These are phyloP conservation scores for Galeruca laticollis DNA, from an alignment of 2,888 invertebrate species.

Conservation along the genomic window DNA sequence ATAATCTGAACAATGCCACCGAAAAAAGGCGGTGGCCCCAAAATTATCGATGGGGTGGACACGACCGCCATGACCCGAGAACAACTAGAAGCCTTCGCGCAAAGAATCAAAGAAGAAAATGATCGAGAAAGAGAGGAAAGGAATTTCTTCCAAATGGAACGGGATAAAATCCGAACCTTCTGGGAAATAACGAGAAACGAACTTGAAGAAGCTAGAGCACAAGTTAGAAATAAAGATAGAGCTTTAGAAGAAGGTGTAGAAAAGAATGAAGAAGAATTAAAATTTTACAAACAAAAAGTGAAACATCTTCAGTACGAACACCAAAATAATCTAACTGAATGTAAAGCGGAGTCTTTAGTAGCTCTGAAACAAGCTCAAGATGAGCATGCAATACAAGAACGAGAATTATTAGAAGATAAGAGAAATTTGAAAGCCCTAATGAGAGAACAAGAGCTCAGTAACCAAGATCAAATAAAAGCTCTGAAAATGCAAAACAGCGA, in stretches of 20 bases:
- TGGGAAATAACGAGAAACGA: conserved; percentile 96
- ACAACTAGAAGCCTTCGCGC: conserved; percentile 89
- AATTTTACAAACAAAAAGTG: conserved; percentile 91
- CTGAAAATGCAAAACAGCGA: conserved; percentile 72
- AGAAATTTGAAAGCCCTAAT: conserved; percentile 75
- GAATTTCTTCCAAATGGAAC: conserved; percentile 94
- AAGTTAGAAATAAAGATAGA: conserved; percentile 81
- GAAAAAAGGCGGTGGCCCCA: conserved; percentile 56
- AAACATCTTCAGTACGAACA: conserved; percentile 94
- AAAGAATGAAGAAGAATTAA: conserved; percentile 87
- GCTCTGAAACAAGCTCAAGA: conserved; percentile 87
- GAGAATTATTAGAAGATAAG: conserved; percentile 82
- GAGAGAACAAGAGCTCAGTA: conserved; percentile 77
- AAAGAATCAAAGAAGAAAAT: conserved; percentile 88
- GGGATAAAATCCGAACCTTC: conserved; percentile 93
- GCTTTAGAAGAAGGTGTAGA: conserved; percentile 91
- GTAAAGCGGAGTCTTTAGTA: conserved; percentile 86
- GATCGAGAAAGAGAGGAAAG: conserved; percentile 95
- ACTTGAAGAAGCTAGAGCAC: conserved; percentile 84
- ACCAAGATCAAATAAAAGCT: conserved; percentile 79
- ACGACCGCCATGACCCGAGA: conserved; percentile 94
- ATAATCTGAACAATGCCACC: conserved; percentile 52
- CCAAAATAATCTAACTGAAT: conserved; percentile 84
- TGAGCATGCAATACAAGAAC: conserved; percentile 82
- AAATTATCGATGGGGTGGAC: conserved; percentile 88